Conservation (phyloP, 2,888 invertebrate genomes). For the Cosmopolites sordidus region DNA sequence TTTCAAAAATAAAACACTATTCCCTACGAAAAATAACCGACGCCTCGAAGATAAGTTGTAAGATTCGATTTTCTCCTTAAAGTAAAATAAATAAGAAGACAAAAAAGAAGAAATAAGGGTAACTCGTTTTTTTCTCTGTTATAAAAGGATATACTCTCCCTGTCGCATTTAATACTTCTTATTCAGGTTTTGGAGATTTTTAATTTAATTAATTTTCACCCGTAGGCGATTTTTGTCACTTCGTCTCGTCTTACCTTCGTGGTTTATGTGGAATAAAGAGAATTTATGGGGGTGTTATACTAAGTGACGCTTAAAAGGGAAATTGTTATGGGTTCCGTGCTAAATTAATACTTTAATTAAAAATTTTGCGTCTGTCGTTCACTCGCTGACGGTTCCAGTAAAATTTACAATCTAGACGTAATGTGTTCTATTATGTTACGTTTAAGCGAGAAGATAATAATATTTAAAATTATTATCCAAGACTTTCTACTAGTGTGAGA, state of each 20-base stretch:
- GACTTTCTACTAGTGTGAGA: too few species aligned
- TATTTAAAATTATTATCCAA: too few species aligned
- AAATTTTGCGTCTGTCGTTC: background rate
- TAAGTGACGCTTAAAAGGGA: conserved; percentile 5
- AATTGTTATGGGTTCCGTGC: background rate
- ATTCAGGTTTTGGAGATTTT: conserved; percentile 12
- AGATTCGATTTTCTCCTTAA: too few species aligned
- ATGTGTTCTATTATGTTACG: too few species aligned
- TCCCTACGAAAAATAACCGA: too few species aligned
- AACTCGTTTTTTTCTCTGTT: background rate
- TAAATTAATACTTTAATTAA: conserved; percentile 1
- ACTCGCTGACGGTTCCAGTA: background rate
- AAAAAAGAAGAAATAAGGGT: background rate
- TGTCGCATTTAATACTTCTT: conserved; percentile 17
- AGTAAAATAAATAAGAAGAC: background rate
- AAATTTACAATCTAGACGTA: background rate
- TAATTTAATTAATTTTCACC: conserved; percentile 20
- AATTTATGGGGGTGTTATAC: conserved; percentile 14
- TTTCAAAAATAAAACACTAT: too few species aligned
- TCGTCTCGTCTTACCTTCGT: conserved; percentile 17
- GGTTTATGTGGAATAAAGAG: conserved; percentile 16
- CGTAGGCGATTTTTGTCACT: conserved; percentile 14
- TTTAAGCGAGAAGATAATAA: too few species aligned
- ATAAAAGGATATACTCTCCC: background rate
- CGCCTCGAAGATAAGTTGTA: too few species aligned